These are phyloP conservation scores for Cepaea nemoralis DNA, from an alignment of 1,140 invertebrate species.

Conservation along the genomic window DNA sequence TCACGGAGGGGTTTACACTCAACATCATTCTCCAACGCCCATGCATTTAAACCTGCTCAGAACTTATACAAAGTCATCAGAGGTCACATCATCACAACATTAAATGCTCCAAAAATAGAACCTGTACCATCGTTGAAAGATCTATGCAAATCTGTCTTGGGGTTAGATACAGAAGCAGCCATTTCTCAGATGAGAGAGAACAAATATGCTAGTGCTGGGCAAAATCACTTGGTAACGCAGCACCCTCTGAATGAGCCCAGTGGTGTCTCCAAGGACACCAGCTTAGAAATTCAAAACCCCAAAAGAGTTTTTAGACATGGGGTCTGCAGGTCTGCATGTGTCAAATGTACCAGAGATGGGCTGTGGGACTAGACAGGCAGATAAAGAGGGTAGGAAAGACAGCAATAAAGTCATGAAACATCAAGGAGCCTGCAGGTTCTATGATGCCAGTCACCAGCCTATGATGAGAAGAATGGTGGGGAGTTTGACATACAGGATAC, in stretches of 20 bases:
- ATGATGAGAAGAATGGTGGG: background rate
- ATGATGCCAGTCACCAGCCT: no score
- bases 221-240: background rate
- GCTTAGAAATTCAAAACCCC: slow-evolving; percentile 7
- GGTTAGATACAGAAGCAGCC: background rate
- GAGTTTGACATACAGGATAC: background rate
- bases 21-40: background rate
- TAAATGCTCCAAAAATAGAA: slow-evolving; percentile 26
- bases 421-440: no score
- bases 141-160: slow-evolving; percentile 15
- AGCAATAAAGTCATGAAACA: no score
- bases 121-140: slow-evolving; percentile 27
- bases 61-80: slow-evolving; percentile 9
- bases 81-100: slow-evolving; percentile 34
- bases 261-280: background rate
- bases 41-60: slow-evolving; percentile 15
- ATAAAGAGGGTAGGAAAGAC: background rate
- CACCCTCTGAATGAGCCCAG: background rate
- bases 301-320: slow-evolving; percentile 29
- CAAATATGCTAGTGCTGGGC: background rate
- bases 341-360: background rate
- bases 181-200: background rate
- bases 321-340: background rate
- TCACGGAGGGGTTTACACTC: background rate
- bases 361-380: background rate